These are phyloP conservation scores for Piaya cayana DNA, from an alignment of 2,113 vertebrate species.

Conservation along the genomic window DNA sequence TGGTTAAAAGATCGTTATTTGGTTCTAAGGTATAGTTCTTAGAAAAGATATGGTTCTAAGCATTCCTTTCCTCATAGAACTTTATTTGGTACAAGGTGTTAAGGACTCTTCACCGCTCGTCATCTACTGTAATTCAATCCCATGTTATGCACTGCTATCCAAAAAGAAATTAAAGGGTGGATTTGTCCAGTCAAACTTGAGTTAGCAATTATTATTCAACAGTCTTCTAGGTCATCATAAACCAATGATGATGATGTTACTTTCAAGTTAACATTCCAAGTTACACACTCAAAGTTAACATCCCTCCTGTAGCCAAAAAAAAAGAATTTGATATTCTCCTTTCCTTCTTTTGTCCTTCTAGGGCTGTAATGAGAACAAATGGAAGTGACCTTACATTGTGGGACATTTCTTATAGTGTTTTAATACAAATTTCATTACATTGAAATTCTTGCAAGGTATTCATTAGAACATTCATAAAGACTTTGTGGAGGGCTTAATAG, in stretches of 20 bases:
- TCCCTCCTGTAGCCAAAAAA: neutral
- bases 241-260: neutral
- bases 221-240: neutral
- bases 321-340: neutral
- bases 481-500: constrained; percentile 62
- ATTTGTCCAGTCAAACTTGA: neutral
- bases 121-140: neutral
- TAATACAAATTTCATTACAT: constrained; percentile 75
- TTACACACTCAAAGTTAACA: neutral
- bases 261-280: neutral
- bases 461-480: constrained; percentile 68
- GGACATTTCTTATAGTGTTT: constrained; percentile 62
- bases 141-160: neutral
- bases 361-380: constrained; percentile 69
- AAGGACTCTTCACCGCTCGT: neutral
- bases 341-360: constrained; percentile 41
- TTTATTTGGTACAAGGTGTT: neutral
- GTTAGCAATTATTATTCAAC: neutral
- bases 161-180: neutral
- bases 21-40: no score
- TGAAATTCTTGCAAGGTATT: constrained; percentile 62
- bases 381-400: constrained; percentile 55
- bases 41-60: neutral
- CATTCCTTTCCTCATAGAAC: neutral
- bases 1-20: neutral